Base-by-base conservation (phyloP, 2,888 invertebrate genomes). In the Athalia circularis region DNA sequence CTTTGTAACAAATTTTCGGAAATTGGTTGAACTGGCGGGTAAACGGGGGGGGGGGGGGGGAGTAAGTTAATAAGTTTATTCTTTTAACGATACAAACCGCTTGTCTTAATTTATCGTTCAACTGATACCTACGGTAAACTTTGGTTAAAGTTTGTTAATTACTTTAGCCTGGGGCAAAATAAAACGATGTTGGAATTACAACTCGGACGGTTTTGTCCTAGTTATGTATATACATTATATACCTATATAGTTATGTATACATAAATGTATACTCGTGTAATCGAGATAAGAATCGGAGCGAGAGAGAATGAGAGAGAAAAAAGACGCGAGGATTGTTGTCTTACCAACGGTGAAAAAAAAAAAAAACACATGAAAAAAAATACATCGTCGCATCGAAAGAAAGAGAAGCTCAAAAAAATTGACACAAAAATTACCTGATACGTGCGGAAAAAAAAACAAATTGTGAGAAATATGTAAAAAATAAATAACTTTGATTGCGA, bases 91-190 rank as follows among this genome's bases (percentile, higher is more conserved):
- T 59, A 72, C 72, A 72, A 72, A 72, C 57, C 52, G 13, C 52
- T 72, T 45, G 72, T 72, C 72, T 72, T 72, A 72, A 72, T 72
- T 72, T 72, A 72, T 72, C 72, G 72, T 59, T 72, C 57, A 72
- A 72, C 72, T 72, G 72, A 72, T 72, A 72, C 29, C 29, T 29
- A 29, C 72, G 59, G 72, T 59, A 72, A 72, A 45, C 59, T 72
- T 45, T 29, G 57, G 57, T 59, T 72, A 57, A 72, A 72, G 72
- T 72, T 72, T 72, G 72, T 72, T 72, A 72, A 72, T 72, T 72
- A 72, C 72, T 72, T 72, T 72, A 72, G 72, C 72, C 72, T 47
- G 15, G 29, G 72, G 72, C 72, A 29, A 72, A 72, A 72, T 72
- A 72, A 72, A 72, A 72, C 72, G 72, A 72, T 72, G 72, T 72